These are phyloP conservation scores for Onychostruthus taczanowskii DNA, from an alignment of 2,113 vertebrate genomes.

Conservation along the genomic window DNA sequence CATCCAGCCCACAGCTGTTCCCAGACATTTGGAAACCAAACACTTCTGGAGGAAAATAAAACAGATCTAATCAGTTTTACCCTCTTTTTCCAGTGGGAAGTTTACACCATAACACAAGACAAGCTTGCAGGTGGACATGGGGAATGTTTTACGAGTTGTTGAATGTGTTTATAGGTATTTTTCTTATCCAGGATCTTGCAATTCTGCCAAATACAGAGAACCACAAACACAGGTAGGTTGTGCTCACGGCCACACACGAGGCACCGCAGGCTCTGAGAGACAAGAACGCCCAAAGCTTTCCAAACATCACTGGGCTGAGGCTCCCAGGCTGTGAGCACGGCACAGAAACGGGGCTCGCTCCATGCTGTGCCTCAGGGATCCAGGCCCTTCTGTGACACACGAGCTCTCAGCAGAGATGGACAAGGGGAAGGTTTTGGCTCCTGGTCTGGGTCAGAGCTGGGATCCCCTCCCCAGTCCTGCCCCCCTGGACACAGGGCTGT, in stretches of 20 bases:
- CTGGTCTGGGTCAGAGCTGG: neutral
- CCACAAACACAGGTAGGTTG: neutral
- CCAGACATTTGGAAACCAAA: conserved; percentile 21
- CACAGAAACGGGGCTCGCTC: neutral
- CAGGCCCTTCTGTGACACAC: fast-evolving
- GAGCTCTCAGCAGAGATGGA: neutral
- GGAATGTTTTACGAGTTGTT: neutral
- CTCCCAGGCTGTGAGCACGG: neutral
- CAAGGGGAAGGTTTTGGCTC: neutral
- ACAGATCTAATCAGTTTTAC: conserved; percentile 22
- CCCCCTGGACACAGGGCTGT: neutral
- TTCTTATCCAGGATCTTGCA: neutral
- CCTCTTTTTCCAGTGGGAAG: conserved; percentile 30
- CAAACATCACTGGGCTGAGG: neutral
- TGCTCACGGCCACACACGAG: neutral
- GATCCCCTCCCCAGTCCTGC: neutral
- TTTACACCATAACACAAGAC: neutral
- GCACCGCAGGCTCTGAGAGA: neutral
- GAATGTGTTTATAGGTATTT: neutral
- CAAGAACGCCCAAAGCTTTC: neutral
- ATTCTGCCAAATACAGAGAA: neutral
- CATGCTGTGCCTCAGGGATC: fast-evolving
- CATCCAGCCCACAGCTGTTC: conserved; percentile 54
- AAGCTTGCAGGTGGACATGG: neutral
- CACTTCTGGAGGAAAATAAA: conserved; percentile 23